These are phyloP conservation scores for Conus betulinus DNA, from an alignment of 1,140 invertebrate genomes.

Conservation along the genomic window DNA sequence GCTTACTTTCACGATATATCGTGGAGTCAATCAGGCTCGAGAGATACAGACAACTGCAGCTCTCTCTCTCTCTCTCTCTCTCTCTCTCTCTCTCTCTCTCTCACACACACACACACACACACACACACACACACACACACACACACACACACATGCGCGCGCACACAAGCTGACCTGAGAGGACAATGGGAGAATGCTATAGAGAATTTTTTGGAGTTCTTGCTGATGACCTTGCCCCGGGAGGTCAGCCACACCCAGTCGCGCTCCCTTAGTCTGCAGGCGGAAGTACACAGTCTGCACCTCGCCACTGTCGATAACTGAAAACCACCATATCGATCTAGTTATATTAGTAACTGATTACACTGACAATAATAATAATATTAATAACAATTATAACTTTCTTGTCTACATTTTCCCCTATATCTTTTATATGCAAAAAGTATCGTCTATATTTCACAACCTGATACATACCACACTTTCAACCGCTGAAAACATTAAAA, in stretches of 20 bases:
- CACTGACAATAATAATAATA: too few species aligned
- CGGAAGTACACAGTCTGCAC: slow-evolving; percentile 66
- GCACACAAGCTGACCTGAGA: slow-evolving; percentile 52
- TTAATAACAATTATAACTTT: too few species aligned
- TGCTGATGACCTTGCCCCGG: slow-evolving; percentile 63
- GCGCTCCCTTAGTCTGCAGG: slow-evolving; percentile 52
- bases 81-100: too few species aligned
- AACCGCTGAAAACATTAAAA: too few species aligned
- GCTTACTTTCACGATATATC: too few species aligned
- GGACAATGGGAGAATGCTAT: slow-evolving; percentile 69
- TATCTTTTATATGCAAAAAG: too few species aligned
- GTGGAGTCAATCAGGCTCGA: too few species aligned
- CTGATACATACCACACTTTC: too few species aligned
- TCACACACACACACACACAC: not conserved
- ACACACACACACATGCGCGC: not conserved
- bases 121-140: slow-evolving; percentile 8
- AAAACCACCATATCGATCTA: not conserved
- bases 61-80: too few species aligned
- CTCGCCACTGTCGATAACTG: slow-evolving; percentile 62
- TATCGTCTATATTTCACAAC: too few species aligned
- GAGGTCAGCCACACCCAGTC: slow-evolving; percentile 62
- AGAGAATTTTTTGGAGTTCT: slow-evolving; percentile 69
- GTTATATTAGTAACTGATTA: not conserved
- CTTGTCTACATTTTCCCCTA: too few species aligned
- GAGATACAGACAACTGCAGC: too few species aligned